A percentile compares a stretch with the other conserved stretches of the same genome.
Evolutionary conservation across 1,140 invertebrate species (phyloP).

Genomic region (Nephila pilipes): DNA sequence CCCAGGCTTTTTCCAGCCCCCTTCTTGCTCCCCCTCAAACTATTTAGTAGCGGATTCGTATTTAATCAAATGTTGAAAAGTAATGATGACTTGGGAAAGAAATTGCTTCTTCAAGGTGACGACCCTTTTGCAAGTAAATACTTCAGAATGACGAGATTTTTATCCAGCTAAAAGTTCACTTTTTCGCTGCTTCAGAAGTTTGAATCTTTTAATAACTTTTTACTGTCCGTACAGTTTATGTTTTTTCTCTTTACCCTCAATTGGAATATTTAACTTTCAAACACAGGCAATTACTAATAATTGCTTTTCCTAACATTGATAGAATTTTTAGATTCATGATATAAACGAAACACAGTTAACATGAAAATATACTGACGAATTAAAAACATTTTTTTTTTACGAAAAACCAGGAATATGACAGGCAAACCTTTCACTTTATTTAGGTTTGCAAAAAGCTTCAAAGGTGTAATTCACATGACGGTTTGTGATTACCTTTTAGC

Average conservation of each 20-base stretch:
- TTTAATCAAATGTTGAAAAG: constrained; percentile 77
- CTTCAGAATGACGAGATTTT: constrained; percentile 63
- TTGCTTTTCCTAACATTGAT: constrained; percentile 69
- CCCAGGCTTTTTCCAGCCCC: constrained; percentile 40
- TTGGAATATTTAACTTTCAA: constrained; percentile 65
- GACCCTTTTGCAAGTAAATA: constrained; percentile 72
- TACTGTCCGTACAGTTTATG: constrained; percentile 48
- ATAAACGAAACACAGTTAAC: constrained; percentile 33
- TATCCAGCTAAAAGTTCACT: constrained; percentile 58
- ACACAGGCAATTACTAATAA: constrained; percentile 69
- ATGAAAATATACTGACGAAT: constrained; percentile 39
- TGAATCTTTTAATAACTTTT: constrained; percentile 76
- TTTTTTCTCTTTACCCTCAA: constrained; percentile 29
- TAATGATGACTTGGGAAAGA: constrained; percentile 73
- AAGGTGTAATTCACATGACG: too few relatives aligned
- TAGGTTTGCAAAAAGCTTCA: too few relatives aligned
- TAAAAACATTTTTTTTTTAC: neutral
- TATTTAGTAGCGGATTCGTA: constrained; percentile 70
- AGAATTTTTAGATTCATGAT: constrained; percentile 21
- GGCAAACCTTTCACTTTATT: too few relatives aligned
- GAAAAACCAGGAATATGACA: too few relatives aligned
- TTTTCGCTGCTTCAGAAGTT: constrained; percentile 71
- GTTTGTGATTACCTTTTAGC: too few relatives aligned
- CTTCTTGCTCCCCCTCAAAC: constrained; percentile 14
- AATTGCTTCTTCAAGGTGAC: constrained; percentile 70